These are phyloP conservation scores for Microtus obscurus DNA, from an alignment of 2,797 vertebrate species.

Conservation along the genomic window DNA sequence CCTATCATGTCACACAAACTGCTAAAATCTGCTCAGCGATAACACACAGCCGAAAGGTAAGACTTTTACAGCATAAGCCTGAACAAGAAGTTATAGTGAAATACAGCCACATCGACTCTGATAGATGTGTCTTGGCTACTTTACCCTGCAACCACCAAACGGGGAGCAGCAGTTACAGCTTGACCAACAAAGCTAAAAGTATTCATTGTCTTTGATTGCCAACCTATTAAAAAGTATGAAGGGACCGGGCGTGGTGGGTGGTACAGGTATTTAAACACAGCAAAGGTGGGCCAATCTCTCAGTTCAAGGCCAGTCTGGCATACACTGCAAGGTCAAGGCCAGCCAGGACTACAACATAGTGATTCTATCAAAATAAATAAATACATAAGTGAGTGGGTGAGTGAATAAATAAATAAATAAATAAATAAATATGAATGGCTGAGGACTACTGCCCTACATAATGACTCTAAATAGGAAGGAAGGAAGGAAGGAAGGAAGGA, in stretches of 20 bases:
- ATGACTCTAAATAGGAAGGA: too few relatives aligned
- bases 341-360: background rate
- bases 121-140: background rate
- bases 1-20: background rate
- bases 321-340: background rate
- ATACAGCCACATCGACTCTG: background rate
- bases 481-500: too few relatives aligned
- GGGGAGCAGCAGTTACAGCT: background rate
- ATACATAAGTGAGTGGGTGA: background rate
- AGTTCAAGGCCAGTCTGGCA: background rate
- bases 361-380: background rate
- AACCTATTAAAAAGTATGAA: background rate
- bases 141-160: conserved; percentile 3
- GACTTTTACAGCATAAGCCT: background rate
- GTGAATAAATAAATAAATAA: too few relatives aligned
- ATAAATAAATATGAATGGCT: background rate
- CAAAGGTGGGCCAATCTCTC: background rate
- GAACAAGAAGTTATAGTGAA: background rate
- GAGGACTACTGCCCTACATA: background rate
- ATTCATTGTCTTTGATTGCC: background rate
- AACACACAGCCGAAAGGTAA: background rate
- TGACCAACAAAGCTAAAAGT: conserved; percentile 2
- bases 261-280: background rate
- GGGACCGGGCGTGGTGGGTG: background rate
- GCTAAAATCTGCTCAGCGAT: background rate